Evolutionary conservation across 2,113 vertebrate species (phyloP).

Genomic region (Melanotaenia duboulayi): DNA sequence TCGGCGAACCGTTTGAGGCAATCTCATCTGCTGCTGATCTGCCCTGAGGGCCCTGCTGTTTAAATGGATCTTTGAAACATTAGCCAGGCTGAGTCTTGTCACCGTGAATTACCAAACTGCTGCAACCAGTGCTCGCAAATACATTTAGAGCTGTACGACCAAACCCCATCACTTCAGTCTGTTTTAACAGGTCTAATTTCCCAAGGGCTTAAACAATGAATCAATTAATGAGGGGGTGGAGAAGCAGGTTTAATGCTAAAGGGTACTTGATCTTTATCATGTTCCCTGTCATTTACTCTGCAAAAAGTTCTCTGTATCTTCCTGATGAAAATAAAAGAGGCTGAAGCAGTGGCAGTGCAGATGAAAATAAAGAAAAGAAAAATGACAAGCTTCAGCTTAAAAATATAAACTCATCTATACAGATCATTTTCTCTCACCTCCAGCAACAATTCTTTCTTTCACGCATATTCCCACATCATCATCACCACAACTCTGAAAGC

Average conservation of each 20-base stretch:
- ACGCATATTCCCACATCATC: conserved; percentile 30
- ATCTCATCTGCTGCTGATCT: conserved; percentile 31
- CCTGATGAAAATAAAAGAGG: conserved; percentile 10
- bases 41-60: conserved; percentile 30
- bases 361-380: conserved; percentile 22
- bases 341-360: conserved; percentile 57
- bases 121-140: conserved; percentile 31
- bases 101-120: conserved; percentile 17
- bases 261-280: conserved; percentile 20
- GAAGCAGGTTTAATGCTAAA: conserved; percentile 31
- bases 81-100: conserved; percentile 40
- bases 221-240: conserved; percentile 19
- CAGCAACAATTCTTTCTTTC: neutral
- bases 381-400: conserved; percentile 33
- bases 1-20: neutral
- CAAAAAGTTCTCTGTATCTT: conserved; percentile 18
- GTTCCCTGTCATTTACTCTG: conserved; percentile 23
- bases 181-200: conserved; percentile 24
- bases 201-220: conserved; percentile 11
- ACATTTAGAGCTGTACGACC: conserved; percentile 31
- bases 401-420: conserved; percentile 29
- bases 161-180: conserved; percentile 31
- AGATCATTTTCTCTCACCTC: neutral
- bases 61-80: conserved; percentile 30
- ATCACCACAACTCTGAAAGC: conserved; percentile 39